Percentiles rank a stretch among this genome's conserved stretches.
Evolutionary conservation across 2,113 vertebrate genomes (phyloP).

Genomic region (Hyla sarda): DNA sequence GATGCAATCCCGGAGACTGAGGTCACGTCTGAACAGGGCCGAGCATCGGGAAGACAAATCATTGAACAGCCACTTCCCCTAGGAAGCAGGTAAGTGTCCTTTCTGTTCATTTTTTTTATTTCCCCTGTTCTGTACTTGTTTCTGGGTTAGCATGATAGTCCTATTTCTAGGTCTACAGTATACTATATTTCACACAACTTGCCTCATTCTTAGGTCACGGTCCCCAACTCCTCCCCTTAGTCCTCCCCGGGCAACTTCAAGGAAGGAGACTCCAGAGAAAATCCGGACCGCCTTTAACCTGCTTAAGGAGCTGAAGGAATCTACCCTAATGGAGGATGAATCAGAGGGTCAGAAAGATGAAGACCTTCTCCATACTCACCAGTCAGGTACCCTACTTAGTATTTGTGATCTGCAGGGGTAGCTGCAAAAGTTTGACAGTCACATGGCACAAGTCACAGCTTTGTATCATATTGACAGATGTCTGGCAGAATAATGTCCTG

Average conservation of each 20-base stretch:
- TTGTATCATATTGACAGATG: too few relatives aligned
- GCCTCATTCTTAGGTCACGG: background rate
- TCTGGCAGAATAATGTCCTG: too few relatives aligned
- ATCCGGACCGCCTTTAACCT: background rate
- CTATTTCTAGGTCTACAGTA: background rate
- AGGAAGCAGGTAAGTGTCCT: background rate
- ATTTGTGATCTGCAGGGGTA: too few relatives aligned
- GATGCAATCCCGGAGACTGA: background rate
- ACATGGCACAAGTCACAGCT: too few relatives aligned
- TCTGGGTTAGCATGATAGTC: background rate
- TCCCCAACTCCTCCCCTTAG: slow-evolving; percentile 3
- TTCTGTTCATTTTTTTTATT: background rate
- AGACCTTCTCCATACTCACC: background rate
- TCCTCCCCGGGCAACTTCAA: background rate
- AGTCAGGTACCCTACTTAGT: slow-evolving; percentile 12
- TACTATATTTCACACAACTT: background rate
- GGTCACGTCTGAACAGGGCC: background rate
- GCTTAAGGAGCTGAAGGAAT: slow-evolving; percentile 10
- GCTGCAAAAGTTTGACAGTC: too few relatives aligned
- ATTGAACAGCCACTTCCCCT: background rate
- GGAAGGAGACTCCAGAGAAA: slow-evolving; percentile 7
- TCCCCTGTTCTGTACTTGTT: background rate
- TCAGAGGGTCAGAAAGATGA: background rate
- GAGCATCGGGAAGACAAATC: background rate
- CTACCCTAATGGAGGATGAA: background rate